Conservation (phyloP, 2,888 invertebrate species). For the Rugalucina vietnamica region DNA sequence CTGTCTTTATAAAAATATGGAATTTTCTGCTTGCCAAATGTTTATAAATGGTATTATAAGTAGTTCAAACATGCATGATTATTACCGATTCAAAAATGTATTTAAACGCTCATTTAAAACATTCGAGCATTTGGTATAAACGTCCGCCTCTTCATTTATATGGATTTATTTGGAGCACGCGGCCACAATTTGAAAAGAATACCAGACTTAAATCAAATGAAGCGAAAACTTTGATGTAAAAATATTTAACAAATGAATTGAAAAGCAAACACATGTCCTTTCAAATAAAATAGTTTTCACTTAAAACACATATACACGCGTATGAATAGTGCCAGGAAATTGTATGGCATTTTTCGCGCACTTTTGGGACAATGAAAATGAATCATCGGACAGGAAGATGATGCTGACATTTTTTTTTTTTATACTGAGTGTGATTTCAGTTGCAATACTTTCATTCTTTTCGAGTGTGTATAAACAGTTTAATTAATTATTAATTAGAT, state of each 20-base stretch:
- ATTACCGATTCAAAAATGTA: constrained; percentile 3
- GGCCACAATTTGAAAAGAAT: neutral
- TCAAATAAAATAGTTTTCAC: constrained; percentile 8
- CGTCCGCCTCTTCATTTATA: constrained; percentile 14
- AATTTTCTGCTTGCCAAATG: constrained; percentile 16
- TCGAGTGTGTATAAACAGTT: no score
- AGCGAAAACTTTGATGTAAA: constrained; percentile 14
- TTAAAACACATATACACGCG: no score
- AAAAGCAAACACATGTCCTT: constrained; percentile 7
- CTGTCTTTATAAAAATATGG: constrained; percentile 16
- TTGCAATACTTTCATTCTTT: no score
- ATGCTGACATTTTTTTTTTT: no score
- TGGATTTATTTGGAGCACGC: constrained; percentile 3
- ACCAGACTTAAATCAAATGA: neutral
- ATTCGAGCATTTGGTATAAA: constrained; percentile 4
- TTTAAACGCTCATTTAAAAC: constrained; percentile 16
- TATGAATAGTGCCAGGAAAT: no score
- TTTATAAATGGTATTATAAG: constrained; percentile 16
- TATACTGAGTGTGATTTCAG: no score
- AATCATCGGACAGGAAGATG: no score
- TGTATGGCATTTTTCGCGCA: no score
- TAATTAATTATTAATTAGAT: no score
- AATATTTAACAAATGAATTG: constrained; percentile 12
- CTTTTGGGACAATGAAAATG: no score
- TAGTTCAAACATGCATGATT: constrained; percentile 13